Evolutionary conservation across 2,888 invertebrate genomes (phyloP), one percentile per base, ranked within the genome.

Genomic region (Philaethria dido): DNA sequence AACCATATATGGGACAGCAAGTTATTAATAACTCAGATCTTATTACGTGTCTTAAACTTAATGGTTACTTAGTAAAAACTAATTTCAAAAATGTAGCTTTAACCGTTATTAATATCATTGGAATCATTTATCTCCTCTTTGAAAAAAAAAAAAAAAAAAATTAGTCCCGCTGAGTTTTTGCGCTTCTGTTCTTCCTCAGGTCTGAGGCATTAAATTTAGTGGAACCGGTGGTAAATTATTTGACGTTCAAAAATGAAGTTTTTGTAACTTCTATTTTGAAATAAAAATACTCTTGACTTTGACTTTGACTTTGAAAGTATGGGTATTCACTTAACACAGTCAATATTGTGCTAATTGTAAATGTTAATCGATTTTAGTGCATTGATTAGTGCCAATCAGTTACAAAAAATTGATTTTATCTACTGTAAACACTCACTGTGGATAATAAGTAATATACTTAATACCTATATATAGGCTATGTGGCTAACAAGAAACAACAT

Each of bases 301-400:
- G n/a, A n/a, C n/a, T n/a, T n/a, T n/a, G 29, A 16, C 5, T 33
- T 29, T 33, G 52, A 16, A n/a, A n/a, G 29, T 52, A 16, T 14
- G 16, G 11, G 11, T 29, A 29, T 1, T 62, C 66, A 68, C 66
- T 68, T 59, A 42, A 55, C 54, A 33, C 59, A n/a, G 60, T 47
- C 36, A 13, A 54, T 14, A 54, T 70, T 64, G 62, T 65, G 65
- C 64, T 63, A 16, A 57, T 18, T 57, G 57, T 25, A 45, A 44
- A 42, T 5, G 3, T 22, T 57, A 22, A 55, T 39, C 9, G 13
- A n/a, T n/a, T 42, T 22, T 22, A 11, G 42, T 57, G 57, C n/a
- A 16, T 16, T 39, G 39, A 33, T 8, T 14, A n/a, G n/a, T 57
- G 42, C n/a, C 39, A 57, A 42, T 57, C 16, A 42, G 4, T n/a